Evolutionary conservation across 1,140 invertebrate species (phyloP), one percentile per base, ranked within the genome.

Genomic region (Trichonephila inaurata): DNA sequence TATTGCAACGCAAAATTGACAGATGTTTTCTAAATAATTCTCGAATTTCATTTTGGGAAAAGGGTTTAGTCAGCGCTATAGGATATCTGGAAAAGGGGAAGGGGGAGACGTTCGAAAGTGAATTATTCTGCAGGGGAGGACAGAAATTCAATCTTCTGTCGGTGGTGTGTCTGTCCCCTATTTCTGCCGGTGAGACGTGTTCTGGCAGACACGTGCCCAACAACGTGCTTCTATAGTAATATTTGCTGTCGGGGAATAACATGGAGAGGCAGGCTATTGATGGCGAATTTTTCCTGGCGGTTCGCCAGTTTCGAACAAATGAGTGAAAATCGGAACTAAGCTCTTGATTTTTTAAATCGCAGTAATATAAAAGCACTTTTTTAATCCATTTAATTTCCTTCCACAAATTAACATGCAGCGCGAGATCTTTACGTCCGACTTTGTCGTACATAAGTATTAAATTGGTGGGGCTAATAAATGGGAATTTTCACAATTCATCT

Each of bases 81-180:
- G 14, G 28, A 77, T 72, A 28, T 72, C 14, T 72, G n/a, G n/a
- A 72, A 24, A 28, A 28, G 24, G 10, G 24, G 28, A 33, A 2
- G 33, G 33, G 33, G 10, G 4, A 72, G 33, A 40, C n/a, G 12
- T 69, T 69, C 12, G 12, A 18, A 33, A 77, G 72, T 16, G 28
- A 77, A 40, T 28, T 40, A 28, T 77, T 24, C 3, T 77, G 72
- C 1, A 28, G 28, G 69, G 33, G 72, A 19, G 72, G 18, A 19
- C 14, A 77, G 72, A 77, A 77, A 77, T 40, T 77, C 72, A 77
- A 77, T 77, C 33, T 40, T 77, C 33, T 77, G 24, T 77, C 18
- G n/a, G 66, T 19, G 72, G 6, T 33, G 33, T 77, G 72, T 77
- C 72, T 77, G 72, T 77, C 72, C 33, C 28, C 28, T 12, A 40